Base-by-base conservation (phyloP, 1,140 invertebrate genomes). In the Agrypnia vestita region DNA sequence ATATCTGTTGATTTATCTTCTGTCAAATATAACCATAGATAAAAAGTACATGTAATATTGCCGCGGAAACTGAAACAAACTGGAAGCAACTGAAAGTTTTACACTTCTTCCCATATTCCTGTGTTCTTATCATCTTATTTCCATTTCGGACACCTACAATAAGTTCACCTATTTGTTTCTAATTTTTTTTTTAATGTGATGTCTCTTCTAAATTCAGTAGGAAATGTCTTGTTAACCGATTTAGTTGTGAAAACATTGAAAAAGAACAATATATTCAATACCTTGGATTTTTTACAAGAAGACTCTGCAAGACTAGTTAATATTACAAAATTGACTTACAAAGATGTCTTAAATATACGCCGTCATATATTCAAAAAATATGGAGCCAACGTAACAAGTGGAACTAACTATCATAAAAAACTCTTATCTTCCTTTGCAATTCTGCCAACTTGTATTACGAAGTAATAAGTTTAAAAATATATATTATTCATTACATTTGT, bases 231-330 rank as follows among this genome's bases (percentile, higher is more conserved):
- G 81, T 84, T 94, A 15, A 88, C 86, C 6, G 85, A 90, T 72
- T 79, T 80, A 59, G 78, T 90, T 13, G 51, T 93, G n/a, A 86
- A 88, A 78, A 85, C 84, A 76, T 88, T 94, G 35, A 82, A 86
- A 55, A 85, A 85, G 21, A 90, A 90, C 84, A 88, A 90, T 55
- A 91, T 94, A 72, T 86, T 78, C 78, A 92, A 91, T 35, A 85
- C 92, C 15, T 79, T 90, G 51, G 91, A 94, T 84, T 93, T 94
- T 86, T 84, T 93, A 51, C 80, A 88, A 80, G 88, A 91, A 80
- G 89, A 92, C 79, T 84, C 86, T 35, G 84, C 86, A 78, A 87
- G 87, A 71, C 73, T 89, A 81, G 84, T 87, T 61, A 82, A 79
- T 64, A 79, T 89, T 80, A 86, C 86, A 43, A 87, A 88, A 82